These are phyloP conservation scores for Pterostichus madidus DNA, from an alignment of 2,888 invertebrate genomes.

Conservation along the genomic window DNA sequence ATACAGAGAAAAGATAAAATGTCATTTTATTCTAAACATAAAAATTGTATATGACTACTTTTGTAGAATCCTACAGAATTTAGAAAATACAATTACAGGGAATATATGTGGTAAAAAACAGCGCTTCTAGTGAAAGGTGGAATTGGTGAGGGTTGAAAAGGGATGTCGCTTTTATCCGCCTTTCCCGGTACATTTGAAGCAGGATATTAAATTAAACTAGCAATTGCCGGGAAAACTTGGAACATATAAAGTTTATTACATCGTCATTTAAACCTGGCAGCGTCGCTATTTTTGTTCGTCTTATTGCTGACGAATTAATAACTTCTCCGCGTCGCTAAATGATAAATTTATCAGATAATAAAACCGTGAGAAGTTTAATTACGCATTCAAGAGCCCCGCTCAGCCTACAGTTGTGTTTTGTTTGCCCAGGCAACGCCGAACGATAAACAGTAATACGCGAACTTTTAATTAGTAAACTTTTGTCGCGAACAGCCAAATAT, in stretches of 20 bases:
- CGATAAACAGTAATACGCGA: slow-evolving; percentile 63
- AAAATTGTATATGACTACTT: no score
- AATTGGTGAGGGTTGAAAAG: slow-evolving; percentile 20
- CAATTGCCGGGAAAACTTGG: slow-evolving; percentile 72
- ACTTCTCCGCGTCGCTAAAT: slow-evolving; percentile 72
- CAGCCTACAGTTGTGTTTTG: slow-evolving; percentile 69
- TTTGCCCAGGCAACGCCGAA: slow-evolving; percentile 55
- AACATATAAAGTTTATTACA: slow-evolving; percentile 70
- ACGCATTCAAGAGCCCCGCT: slow-evolving; percentile 79
- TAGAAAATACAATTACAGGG: no score
- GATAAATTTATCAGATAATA: slow-evolving; percentile 78
- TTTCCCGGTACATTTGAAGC: slow-evolving; percentile 68
- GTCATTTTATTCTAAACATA: no score
- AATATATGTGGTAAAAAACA: no score
- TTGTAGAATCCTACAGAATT: no score
- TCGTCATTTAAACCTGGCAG: slow-evolving; percentile 67
- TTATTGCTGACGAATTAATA: slow-evolving; percentile 73
- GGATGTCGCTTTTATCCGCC: slow-evolving; percentile 25
- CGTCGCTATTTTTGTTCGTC: slow-evolving; percentile 69
- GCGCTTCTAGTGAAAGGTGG: not conserved
- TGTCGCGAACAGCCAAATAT: slow-evolving; percentile 60
- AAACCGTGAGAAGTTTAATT: slow-evolving; percentile 69
- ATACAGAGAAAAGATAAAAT: no score
- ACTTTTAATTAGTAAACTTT: slow-evolving; percentile 66
- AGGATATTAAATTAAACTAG: slow-evolving; percentile 73